A percentile compares a stretch with the other conserved stretches of the same genome.
These are phyloP conservation scores for Cotesia chilonis DNA, from an alignment of 1,140 invertebrate species.

Conservation along the genomic window DNA sequence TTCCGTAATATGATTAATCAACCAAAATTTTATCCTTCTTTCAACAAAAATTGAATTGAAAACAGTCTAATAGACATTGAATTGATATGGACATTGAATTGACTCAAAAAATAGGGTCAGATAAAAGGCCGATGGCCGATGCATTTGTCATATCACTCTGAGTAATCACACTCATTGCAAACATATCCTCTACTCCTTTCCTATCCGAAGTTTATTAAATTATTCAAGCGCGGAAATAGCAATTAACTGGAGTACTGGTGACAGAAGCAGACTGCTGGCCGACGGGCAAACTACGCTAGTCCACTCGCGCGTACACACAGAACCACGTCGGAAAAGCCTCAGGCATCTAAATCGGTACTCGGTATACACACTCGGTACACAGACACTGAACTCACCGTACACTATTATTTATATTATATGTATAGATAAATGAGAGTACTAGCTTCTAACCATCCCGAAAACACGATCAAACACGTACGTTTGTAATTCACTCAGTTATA, in stretches of 20 bases:
- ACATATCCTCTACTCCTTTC: constrained; percentile 31
- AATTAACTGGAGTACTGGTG: constrained; percentile 65
- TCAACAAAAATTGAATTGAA: no score
- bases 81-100: no score
- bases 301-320: constrained; percentile 28
- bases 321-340: constrained; percentile 38
- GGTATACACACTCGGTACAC: constrained; percentile 1
- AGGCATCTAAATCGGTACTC: constrained; percentile 25
- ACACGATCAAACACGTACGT: constrained; percentile 19
- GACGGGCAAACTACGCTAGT: constrained; percentile 53
- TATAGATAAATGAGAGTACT: background rate
- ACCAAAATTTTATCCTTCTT: no score
- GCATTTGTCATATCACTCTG: no score
- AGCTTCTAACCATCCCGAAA: background rate
- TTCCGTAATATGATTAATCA: no score
- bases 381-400: background rate
- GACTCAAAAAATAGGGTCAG: no score
- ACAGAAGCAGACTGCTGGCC: constrained; percentile 61
- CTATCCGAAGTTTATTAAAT: constrained; percentile 61
- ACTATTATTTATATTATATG: background rate
- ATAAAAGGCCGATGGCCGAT: no score
- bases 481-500: constrained; percentile 20
- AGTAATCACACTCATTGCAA: constrained; percentile 18
- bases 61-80: no score
- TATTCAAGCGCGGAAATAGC: constrained; percentile 64